Percentiles rank a stretch among this genome's conserved stretches.
Evolutionary conservation across 2,797 vertebrate species (phyloP).

Genomic region (Sternarchorhynchus goeldii): DNA sequence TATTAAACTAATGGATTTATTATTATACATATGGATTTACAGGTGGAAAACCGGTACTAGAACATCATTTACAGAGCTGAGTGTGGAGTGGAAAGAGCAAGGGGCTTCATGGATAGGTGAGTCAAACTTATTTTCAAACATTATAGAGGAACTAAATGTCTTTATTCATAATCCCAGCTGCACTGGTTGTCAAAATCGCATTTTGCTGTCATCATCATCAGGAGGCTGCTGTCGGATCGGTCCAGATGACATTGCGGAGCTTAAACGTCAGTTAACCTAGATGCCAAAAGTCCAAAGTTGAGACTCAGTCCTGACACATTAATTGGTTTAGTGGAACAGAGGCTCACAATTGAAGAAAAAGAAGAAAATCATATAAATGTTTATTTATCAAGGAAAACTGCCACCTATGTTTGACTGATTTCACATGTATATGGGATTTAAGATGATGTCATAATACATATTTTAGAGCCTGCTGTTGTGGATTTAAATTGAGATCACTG

Average conservation of each 20-base stretch:
- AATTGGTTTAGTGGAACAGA: constrained; percentile 11
- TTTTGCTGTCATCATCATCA: constrained; percentile 52
- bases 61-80: constrained; percentile 57
- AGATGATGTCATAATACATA: constrained; percentile 36
- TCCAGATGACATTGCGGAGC: constrained; percentile 69
- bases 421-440: constrained; percentile 51
- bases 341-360: constrained; percentile 42
- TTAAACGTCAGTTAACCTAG: constrained; percentile 58
- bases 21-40: constrained; percentile 7
- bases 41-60: constrained; percentile 66
- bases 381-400: constrained; percentile 70
- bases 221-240: constrained; percentile 79
- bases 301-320: background rate
- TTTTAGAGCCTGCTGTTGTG: constrained; percentile 43
- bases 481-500: constrained; percentile 41
- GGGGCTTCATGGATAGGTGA: constrained; percentile 80
- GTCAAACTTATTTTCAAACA: background rate
- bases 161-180: background rate
- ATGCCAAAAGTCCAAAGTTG: constrained; percentile 1
- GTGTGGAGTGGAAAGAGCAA: constrained; percentile 71
- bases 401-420: constrained; percentile 33
- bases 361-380: constrained; percentile 61
- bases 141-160: background rate
- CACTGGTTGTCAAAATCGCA: background rate
- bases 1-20: background rate